A percentile compares a stretch with the other conserved stretches of the same genome.
phyloP scores from a whole-genome alignment of 2,797 vertebrate genomes.

The Alosa sapidissima region DNA sequence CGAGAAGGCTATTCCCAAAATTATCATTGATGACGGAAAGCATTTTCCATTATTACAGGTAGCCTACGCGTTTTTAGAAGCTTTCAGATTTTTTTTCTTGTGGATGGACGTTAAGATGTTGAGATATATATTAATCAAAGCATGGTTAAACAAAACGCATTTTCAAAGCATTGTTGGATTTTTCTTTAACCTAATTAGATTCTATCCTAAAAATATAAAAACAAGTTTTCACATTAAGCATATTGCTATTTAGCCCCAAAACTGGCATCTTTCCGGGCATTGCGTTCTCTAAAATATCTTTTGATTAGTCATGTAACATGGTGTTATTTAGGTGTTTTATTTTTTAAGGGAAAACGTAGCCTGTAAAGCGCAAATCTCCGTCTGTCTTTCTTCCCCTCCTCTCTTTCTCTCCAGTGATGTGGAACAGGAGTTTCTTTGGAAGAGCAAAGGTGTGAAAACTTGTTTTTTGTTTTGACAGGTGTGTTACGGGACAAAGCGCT shows the following conservation, averaged over 20 bases:
- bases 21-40: not conserved
- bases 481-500: conserved; percentile 69
- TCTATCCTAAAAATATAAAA: not conserved
- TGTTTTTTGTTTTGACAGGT: conserved; percentile 83
- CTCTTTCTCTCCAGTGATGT: conserved; percentile 6
- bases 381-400: not conserved
- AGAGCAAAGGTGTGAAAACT: conserved; percentile 71
- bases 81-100: not conserved
- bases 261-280: not conserved
- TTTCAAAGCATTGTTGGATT: not conserved
- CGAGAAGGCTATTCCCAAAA: not conserved
- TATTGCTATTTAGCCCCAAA: not conserved
- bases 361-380: not conserved
- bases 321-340: not conserved
- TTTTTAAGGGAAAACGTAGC: not conserved
- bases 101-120: not conserved
- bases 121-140: not conserved
- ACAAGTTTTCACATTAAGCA: not conserved
- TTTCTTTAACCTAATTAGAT: not conserved
- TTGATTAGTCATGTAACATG: not conserved
- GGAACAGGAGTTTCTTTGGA: conserved; percentile 63
- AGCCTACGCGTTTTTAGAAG: not conserved
- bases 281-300: not conserved
- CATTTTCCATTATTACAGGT: not conserved
- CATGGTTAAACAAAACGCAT: not conserved